phyloP scores from a whole-genome alignment of 1,140 invertebrate species.

The Lasaia peninsularis region DNA sequence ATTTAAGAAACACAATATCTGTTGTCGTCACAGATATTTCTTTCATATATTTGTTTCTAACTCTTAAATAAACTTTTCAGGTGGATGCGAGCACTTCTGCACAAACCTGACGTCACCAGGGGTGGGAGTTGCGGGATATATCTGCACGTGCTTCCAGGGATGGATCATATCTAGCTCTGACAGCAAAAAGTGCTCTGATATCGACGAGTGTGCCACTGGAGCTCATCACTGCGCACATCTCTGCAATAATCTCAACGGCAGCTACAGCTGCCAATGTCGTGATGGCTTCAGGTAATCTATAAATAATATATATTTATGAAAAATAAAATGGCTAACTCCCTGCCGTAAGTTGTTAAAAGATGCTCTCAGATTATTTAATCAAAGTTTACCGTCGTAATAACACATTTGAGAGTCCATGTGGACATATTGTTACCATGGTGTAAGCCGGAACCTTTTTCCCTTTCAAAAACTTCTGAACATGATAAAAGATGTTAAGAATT shows the following conservation, averaged over 20 bases:
- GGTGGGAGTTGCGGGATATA: conserved; percentile 87
- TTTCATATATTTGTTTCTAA: not conserved
- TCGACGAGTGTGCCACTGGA: conserved; percentile 93
- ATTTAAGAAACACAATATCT: too few species aligned
- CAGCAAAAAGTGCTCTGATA: conserved; percentile 88
- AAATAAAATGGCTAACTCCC: too few species aligned
- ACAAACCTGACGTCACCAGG: conserved; percentile 84
- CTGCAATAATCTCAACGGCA: conserved; percentile 95
- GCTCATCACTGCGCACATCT: conserved; percentile 94
- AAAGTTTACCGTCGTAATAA: too few species aligned
- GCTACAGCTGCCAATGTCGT: conserved; percentile 91
- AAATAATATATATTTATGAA: too few species aligned
- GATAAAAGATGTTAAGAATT: not conserved
- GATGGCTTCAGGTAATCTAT: conserved; percentile 83
- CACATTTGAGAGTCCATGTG: too few species aligned
- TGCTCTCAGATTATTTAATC: too few species aligned
- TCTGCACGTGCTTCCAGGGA: conserved; percentile 92
- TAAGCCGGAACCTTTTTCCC: too few species aligned
- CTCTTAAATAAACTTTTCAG: conserved; percentile 48
- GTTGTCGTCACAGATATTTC: not conserved
- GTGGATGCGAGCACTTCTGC: conserved; percentile 96
- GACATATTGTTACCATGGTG: too few species aligned
- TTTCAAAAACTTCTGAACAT: not conserved
- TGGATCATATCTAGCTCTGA: conserved; percentile 88
- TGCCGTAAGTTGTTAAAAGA: too few species aligned